A percentile compares a stretch with the other conserved stretches of the same genome.
Evolutionary conservation across 1,140 invertebrate species (phyloP).

Genomic region (Diorhabda carinulata): DNA sequence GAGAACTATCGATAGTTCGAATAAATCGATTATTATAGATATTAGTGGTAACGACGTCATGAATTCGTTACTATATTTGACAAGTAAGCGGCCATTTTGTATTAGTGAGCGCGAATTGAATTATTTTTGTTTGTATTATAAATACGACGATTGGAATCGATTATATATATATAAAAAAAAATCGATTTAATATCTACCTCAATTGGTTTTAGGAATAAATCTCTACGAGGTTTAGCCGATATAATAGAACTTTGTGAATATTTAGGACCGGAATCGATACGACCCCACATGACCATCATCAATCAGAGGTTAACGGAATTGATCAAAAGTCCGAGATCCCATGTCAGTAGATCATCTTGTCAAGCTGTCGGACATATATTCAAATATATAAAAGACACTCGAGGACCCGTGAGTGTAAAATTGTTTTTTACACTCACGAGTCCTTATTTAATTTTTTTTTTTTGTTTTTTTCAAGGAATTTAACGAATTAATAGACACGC

Average conservation of each 20-base stretch:
- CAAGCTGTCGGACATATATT: constrained; percentile 46
- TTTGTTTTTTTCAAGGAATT: constrained; percentile 52
- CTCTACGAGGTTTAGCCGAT: constrained; percentile 39
- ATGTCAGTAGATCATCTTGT: constrained; percentile 45
- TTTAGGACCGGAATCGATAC: constrained; percentile 29
- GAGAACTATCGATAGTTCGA: too few species aligned
- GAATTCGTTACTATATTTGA: too few species aligned
- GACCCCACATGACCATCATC: constrained; percentile 43
- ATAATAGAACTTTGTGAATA: constrained; percentile 39
- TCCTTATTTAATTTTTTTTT: background rate
- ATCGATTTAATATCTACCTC: too few species aligned
- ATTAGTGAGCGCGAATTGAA: too few species aligned
- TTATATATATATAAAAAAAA: too few species aligned
- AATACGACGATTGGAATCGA: too few species aligned
- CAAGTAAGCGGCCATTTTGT: too few species aligned
- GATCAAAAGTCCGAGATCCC: constrained; percentile 41
- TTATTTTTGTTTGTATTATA: too few species aligned
- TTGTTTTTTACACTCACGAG: background rate
- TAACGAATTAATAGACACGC: constrained; percentile 56
- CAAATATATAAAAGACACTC: constrained; percentile 44
- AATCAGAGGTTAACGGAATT: constrained; percentile 44
- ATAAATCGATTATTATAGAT: too few species aligned
- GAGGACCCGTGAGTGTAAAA: constrained; percentile 39
- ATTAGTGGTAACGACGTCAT: too few species aligned
- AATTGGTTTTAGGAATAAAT: constrained; percentile 31